phyloP scores from a whole-genome alignment of 2,888 invertebrate genomes.

The Barypeithes pellucidus region DNA sequence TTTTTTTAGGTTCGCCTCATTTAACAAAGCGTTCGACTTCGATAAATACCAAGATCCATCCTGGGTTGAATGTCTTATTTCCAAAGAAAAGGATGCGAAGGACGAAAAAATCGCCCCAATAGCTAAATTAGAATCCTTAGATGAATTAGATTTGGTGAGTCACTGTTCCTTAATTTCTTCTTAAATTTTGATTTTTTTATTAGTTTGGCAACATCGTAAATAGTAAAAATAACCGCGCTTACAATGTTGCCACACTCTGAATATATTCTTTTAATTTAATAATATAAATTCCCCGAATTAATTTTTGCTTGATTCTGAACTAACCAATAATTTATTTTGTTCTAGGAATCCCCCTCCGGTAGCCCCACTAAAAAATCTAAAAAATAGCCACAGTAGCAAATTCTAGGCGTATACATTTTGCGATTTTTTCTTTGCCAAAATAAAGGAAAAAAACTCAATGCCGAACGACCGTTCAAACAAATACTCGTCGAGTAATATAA shows the following conservation, averaged over 20 bases:
- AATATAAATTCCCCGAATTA: too few species aligned
- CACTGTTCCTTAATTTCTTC: background rate
- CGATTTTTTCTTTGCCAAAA: slow-evolving; percentile 40
- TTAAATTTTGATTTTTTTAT: background rate
- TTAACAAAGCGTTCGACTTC: slow-evolving; percentile 69
- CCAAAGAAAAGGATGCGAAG: slow-evolving; percentile 60
- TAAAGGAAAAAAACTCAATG: slow-evolving; percentile 10
- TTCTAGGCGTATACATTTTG: slow-evolving; percentile 26
- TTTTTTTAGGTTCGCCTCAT: slow-evolving; percentile 67
- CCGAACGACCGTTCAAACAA: background rate
- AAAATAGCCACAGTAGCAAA: slow-evolving; percentile 57
- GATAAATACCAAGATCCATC: slow-evolving; percentile 63
- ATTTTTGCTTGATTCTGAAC: too few species aligned
- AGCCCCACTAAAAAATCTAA: slow-evolving; percentile 64
- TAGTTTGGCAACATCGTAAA: background rate
- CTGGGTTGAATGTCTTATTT: slow-evolving; percentile 60
- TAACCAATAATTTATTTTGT: slow-evolving; percentile 34
- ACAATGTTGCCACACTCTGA: background rate
- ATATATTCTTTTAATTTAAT: background rate
- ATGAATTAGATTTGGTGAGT: slow-evolving; percentile 75
- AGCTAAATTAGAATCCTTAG: slow-evolving; percentile 78
- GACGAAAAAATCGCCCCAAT: slow-evolving; percentile 74
- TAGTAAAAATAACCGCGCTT: too few species aligned
- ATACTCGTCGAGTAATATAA: slow-evolving; percentile 15
- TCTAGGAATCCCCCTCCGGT: slow-evolving; percentile 64